Percentiles rank a stretch among this genome's conserved stretches.
phyloP scores from a whole-genome alignment of 1,140 invertebrate species.

The Maconellicoccus hirsutus region DNA sequence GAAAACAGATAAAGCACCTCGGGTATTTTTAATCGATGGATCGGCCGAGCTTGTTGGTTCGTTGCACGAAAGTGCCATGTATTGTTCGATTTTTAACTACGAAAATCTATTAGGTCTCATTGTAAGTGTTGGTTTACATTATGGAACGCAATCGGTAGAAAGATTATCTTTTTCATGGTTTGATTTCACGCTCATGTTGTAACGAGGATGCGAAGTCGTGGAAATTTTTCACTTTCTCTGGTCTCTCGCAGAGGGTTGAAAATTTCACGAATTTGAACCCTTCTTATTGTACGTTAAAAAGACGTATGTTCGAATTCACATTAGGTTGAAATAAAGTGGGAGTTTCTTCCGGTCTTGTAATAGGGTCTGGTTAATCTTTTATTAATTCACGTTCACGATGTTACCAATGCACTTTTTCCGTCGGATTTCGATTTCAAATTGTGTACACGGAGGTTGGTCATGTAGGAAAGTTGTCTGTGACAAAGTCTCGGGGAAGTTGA shows the following conservation, averaged over 20 bases:
- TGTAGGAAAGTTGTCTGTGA: neutral
- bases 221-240: too few relatives aligned
- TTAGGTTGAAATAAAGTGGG: neutral
- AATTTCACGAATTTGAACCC: neutral
- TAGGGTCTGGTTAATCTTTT: constrained; percentile 4
- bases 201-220: too few relatives aligned
- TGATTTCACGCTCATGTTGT: neutral
- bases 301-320: neutral
- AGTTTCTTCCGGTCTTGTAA: constrained; percentile 1
- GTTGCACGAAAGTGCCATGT: neutral
- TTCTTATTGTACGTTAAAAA: neutral
- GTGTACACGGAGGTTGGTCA: neutral
- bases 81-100: neutral
- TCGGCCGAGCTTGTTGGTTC: neutral
- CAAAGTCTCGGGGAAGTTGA: constrained; percentile 1
- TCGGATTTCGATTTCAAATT: too few relatives aligned
- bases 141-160: neutral
- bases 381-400: constrained; percentile 8
- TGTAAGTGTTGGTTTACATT: neutral
- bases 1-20: too few relatives aligned
- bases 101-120: neutral
- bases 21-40: neutral
- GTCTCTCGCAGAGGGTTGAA: too few relatives aligned
- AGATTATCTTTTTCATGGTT: neutral
- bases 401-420: neutral